These are phyloP conservation scores for Dryocosmus kuriphilus DNA, from an alignment of 2,888 invertebrate genomes.

Conservation along the genomic window DNA sequence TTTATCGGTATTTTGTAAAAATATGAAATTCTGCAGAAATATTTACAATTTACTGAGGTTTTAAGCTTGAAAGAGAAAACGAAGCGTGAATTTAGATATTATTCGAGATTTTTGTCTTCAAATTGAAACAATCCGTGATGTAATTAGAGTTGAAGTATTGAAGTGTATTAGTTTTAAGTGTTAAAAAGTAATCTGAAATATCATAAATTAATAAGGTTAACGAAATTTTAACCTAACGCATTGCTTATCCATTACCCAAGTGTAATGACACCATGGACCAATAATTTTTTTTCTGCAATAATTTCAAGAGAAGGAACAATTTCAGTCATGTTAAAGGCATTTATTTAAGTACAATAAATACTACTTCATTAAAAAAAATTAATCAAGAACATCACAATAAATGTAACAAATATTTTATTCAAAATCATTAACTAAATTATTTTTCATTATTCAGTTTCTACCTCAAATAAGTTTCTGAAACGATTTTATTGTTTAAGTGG, in stretches of 20 bases:
- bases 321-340: background rate
- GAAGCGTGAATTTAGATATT: background rate
- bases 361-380: background rate
- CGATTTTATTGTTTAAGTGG: background rate
- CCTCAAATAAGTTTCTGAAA: background rate
- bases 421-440: background rate
- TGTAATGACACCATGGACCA: slow-evolving; percentile 18
- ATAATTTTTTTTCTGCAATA: slow-evolving; percentile 6
- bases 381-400: background rate
- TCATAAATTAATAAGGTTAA: background rate
- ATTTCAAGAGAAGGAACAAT: background rate
- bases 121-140: background rate
- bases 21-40: slow-evolving; percentile 10
- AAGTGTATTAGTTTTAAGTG: slow-evolving; percentile 14
- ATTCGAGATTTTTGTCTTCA: background rate
- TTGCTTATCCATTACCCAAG: background rate
- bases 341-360: background rate
- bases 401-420: background rate
- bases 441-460: background rate
- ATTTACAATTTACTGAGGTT: background rate
- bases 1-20: slow-evolving; percentile 22
- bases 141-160: slow-evolving; percentile 26
- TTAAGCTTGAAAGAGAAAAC: background rate
- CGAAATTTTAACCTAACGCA: background rate
- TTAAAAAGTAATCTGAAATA: slow-evolving; percentile 3